These are phyloP conservation scores for Acanthis flammea DNA, from an alignment of 2,797 vertebrate species.

Conservation along the genomic window DNA sequence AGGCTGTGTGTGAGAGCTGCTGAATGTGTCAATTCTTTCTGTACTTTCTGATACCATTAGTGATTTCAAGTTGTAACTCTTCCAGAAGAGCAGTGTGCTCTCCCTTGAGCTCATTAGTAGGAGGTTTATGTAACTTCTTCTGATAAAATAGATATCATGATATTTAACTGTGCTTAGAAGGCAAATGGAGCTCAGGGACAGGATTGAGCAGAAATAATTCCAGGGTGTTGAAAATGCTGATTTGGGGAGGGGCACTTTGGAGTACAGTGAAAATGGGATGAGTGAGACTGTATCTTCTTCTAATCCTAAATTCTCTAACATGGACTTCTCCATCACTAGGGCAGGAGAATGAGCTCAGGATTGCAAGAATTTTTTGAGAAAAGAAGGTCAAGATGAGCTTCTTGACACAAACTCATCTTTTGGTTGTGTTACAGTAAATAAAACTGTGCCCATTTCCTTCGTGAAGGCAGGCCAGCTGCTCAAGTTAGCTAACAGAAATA, in stretches of 20 bases:
- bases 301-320: neutral
- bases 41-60: neutral
- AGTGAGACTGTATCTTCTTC: neutral
- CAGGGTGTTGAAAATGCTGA: neutral
- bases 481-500: neutral
- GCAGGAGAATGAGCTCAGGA: neutral
- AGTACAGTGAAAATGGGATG: neutral
- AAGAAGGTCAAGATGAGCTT: neutral
- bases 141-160: neutral
- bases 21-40: neutral
- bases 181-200: neutral
- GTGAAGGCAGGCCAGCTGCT: neutral
- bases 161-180: neutral
- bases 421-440: neutral
- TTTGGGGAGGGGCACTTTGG: neutral
- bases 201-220: neutral
- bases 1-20: neutral
- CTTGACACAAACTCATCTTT: neutral
- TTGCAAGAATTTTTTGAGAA: neutral
- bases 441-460: neutral
- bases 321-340: neutral
- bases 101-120: neutral
- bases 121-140: conserved; percentile 38
- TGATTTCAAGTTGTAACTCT: neutral
- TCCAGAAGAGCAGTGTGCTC: neutral